Evolutionary conservation across 2,797 vertebrate genomes (phyloP), one percentile per base, ranked within the genome.

Genomic region (Ambastaia sidthimunki): DNA sequence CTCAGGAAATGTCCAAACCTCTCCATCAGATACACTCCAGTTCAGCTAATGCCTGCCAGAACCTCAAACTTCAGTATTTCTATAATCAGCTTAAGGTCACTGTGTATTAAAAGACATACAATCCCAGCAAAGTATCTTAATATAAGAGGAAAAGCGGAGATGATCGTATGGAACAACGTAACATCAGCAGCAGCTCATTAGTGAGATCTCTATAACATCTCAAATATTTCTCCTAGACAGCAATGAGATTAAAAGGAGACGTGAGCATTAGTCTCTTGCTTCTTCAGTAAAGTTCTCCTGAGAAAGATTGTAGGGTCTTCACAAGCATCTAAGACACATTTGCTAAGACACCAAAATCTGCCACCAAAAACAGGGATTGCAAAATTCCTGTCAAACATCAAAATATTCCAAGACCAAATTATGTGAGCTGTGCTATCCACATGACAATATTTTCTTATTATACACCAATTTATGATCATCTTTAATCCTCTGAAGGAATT

Each of bases 31-130:
- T 71, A 60, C 52, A 76, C 41, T 76, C 4, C 2, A 48, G 59
- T 68, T 47, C 16, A 50, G 68, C 89, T 91, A 92, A 93, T 90
- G 93, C 91, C 90, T 91, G 90, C 87, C 89, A 90, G 91, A 89
- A 88, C 60, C 71, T 86, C 71, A 91, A 87, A 89, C 92, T 92
- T 92, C 86, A 86, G 87, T 87, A 85, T 85, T 91, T 86, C 87
- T 88, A 85, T 89, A 90, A 92, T 91, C 89, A 90, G 75, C 74
- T 82, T 82, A 77, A 71, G 76, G 69, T 68, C 74, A 73, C 62
- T 21, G 62, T 18, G 70, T 37, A 25, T 54, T 9, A 67, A 60
- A 48, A n/a, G n/a, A 54, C 11, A 57, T 4, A 59, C 11, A 57
- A 57, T 34, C 25, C 44, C 41, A 28, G 41, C 31, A 59, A 31